A percentile compares a stretch with the other conserved stretches of the same genome.
These are phyloP conservation scores for Carassius auratus DNA, from an alignment of 2,113 vertebrate genomes.

Conservation along the genomic window DNA sequence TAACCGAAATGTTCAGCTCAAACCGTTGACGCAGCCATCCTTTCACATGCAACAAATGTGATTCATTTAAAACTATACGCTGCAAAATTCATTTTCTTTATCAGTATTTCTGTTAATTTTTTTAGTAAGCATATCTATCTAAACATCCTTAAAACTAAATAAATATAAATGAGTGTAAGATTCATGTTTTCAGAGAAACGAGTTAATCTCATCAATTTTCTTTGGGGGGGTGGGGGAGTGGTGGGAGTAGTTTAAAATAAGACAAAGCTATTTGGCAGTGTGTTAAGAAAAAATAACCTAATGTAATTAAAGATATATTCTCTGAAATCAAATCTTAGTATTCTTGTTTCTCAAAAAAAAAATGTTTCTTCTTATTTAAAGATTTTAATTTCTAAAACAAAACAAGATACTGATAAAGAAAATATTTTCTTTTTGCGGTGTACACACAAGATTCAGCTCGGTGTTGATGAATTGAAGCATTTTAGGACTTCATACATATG, in stretches of 20 bases:
- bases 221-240: not conserved
- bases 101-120: not conserved
- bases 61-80: not conserved
- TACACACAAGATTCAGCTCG: constrained; percentile 11
- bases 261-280: not conserved
- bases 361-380: not conserved
- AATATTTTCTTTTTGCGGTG: not conserved
- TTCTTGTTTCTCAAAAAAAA: not conserved
- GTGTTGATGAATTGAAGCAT: constrained; percentile 52
- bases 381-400: not conserved
- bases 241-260: not conserved
- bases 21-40: not conserved
- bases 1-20: constrained; percentile 21
- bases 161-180: not conserved
- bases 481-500: constrained; percentile 59
- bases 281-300: not conserved
- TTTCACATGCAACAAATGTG: constrained; percentile 22
- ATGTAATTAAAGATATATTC: not conserved
- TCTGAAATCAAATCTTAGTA: not conserved
- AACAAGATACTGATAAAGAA: not conserved
- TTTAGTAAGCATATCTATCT: not conserved
- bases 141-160: not conserved
- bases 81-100: not conserved
- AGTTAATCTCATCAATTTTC: not conserved
- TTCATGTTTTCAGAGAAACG: not conserved